Percentiles rank a stretch among this genome's conserved stretches.
Evolutionary conservation across 2,888 invertebrate species (phyloP).

Genomic region (Tubiluchus corallicola): DNA sequence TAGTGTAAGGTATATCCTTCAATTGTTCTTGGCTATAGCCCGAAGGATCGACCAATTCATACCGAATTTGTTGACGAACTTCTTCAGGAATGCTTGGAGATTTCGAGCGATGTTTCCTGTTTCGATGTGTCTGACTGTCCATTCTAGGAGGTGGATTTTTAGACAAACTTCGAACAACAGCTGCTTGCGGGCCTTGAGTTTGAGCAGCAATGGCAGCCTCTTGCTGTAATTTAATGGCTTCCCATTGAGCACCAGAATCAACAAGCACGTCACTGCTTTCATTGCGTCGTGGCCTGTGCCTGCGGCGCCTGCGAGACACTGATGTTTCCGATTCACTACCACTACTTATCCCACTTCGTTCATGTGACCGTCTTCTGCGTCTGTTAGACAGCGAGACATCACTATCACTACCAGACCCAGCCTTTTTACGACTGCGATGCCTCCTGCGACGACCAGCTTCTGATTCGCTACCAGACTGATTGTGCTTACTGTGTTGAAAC

Average conservation of each 20-base stretch:
- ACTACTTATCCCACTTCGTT: background rate
- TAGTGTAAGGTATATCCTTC: background rate
- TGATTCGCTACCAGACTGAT: background rate
- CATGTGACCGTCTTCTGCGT: background rate
- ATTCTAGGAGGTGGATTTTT: no score
- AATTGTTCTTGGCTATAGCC: background rate
- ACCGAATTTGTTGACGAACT: no score
- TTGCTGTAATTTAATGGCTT: background rate
- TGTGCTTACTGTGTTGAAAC: background rate
- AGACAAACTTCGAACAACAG: background rate
- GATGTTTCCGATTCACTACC: slow-evolving; percentile 3
- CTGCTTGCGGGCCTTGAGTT: no score
- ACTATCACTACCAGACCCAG: slow-evolving; percentile 1
- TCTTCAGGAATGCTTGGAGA: no score
- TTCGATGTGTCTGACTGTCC: no score
- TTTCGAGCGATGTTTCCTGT: no score
- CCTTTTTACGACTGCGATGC: slow-evolving; percentile 3
- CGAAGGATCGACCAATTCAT: background rate
- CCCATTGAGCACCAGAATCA: background rate
- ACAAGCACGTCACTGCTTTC: background rate
- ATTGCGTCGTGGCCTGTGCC: no score
- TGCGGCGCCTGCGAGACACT: background rate
- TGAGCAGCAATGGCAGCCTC: no score
- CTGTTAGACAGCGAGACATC: background rate
- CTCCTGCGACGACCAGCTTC: background rate